Evolutionary conservation across 2,113 vertebrate genomes (phyloP).

Genomic region (Chaetops frenatus): DNA sequence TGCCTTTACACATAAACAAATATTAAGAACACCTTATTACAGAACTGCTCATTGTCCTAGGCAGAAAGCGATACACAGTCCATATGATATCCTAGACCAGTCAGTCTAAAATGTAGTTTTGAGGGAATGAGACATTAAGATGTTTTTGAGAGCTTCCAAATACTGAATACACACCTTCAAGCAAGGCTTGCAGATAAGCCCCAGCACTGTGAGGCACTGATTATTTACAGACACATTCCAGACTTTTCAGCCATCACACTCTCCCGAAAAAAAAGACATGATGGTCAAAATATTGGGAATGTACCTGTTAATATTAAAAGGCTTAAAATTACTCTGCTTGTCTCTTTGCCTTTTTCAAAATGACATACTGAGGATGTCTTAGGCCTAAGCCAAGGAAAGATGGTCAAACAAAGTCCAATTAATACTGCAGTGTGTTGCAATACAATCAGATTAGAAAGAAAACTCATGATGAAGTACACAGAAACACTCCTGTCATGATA

Average conservation of each 20-base stretch:
- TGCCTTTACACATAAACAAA: not conserved
- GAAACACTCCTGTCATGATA: not conserved
- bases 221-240: slow-evolving; percentile 38
- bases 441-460: not conserved
- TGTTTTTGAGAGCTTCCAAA: not conserved
- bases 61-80: not conserved
- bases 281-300: slow-evolving; percentile 35
- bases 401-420: not conserved
- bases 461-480: not conserved
- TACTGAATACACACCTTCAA: not conserved
- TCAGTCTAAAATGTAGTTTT: not conserved
- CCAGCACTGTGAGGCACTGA: not conserved
- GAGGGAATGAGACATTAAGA: not conserved
- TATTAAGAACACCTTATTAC: not conserved
- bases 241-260: not conserved
- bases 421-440: not conserved
- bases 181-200: not conserved
- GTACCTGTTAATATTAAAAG: slow-evolving; percentile 40
- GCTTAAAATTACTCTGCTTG: slow-evolving; percentile 32
- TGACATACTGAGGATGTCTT: not conserved
- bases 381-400: not conserved
- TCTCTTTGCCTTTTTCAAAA: not conserved
- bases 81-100: too few species aligned
- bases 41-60: not conserved
- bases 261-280: not conserved